phyloP scores from a whole-genome alignment of 2,797 vertebrate species.

The Danio tinwini region DNA sequence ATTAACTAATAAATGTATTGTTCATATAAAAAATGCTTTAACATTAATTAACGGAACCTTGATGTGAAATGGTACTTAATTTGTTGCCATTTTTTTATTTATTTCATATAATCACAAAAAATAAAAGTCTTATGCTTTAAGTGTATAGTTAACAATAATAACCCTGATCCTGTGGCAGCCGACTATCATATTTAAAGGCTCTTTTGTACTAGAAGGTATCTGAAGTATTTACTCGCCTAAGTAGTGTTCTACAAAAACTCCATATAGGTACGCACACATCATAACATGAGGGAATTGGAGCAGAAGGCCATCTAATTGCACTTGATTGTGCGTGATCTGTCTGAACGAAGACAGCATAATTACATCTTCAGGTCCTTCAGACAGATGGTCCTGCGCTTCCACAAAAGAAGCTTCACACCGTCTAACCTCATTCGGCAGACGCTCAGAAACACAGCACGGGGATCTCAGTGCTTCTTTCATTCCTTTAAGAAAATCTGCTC shows the following conservation, averaged over 20 bases:
- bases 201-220: slow-evolving; percentile 5
- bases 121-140: too few species aligned
- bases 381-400: slow-evolving; percentile 44
- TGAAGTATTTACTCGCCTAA: not conserved
- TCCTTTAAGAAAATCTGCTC: slow-evolving; percentile 11
- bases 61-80: too few species aligned
- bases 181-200: not conserved
- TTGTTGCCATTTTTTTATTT: too few species aligned
- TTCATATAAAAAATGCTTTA: too few species aligned
- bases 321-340: slow-evolving; percentile 56
- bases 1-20: too few species aligned
- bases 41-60: too few species aligned
- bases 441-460: slow-evolving; percentile 1
- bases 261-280: not conserved
- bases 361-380: slow-evolving; percentile 42
- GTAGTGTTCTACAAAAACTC: not conserved
- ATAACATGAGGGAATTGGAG: slow-evolving; percentile 21
- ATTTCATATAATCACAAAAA: too few species aligned
- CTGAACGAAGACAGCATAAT: slow-evolving; percentile 51
- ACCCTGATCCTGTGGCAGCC: too few species aligned
- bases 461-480: slow-evolving; percentile 19
- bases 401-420: slow-evolving; percentile 40
- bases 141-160: too few species aligned
- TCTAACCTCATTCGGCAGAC: slow-evolving; percentile 28
- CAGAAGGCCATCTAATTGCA: slow-evolving; percentile 51